Evolutionary conservation across 2,888 invertebrate species (phyloP), one percentile per base, ranked within the genome.

Genomic region (Apodemia zela): DNA sequence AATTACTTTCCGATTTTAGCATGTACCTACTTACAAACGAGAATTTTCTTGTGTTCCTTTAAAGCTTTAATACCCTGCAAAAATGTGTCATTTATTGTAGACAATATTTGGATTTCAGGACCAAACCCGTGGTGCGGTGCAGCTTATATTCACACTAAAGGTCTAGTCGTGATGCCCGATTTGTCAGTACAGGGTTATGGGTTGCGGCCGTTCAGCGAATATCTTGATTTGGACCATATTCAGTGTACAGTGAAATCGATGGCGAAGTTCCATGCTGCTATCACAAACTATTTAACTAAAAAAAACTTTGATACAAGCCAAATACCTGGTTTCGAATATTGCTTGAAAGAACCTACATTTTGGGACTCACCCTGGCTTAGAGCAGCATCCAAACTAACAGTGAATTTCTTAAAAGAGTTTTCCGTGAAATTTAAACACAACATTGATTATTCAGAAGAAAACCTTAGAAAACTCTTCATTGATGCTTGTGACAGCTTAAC

Each of bases 231-330:
- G 15, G 70, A 74, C 33, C 88, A 89, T 65, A 70, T 74, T 6
- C 61, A 79, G 54, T 60, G 80, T 5, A 68, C 79, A 0, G 67
- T 71, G 0, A 69, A 77, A 0, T 70, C 86, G 2, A 29, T 87
- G 4, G 89, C 89, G 1, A 79, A 81, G 15, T 87, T 85, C 68
- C 89, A 90, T 71, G 89, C 89, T 0, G 77, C 81, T 3, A 80
- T 78, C 68, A 77, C 82, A 21, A 84, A 84, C 72, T 79, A 80
- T 65, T 80, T 80, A 65, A 79, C 84, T 0, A 71, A 69, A 21
- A 80, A 75, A 65, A 71, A 51, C 51, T 25, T 62, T 51, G 63
- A 67, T 25, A 63, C 66, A 18, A 63, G 72, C 63, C 72, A 81
- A 38, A 66, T 79, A 11, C 66, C 80, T 11, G 75, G 82, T 18